Evolutionary conservation across 2,888 invertebrate genomes (phyloP).

Genomic region (Trachelus troglodyta): DNA sequence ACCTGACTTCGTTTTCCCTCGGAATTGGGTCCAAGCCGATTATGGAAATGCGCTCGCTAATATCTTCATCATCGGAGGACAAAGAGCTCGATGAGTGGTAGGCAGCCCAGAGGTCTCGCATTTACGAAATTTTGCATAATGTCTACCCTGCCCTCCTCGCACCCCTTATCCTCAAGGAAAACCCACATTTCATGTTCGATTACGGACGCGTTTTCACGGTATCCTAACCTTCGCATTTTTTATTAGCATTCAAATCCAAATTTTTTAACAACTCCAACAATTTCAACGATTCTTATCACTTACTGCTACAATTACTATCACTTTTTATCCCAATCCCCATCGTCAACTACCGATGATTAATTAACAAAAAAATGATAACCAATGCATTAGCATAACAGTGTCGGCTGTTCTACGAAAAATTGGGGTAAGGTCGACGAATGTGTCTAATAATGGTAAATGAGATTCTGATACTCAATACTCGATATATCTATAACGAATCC

Average conservation of each 20-base stretch:
- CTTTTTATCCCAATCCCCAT: neutral
- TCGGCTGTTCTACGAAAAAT: neutral
- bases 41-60: constrained; percentile 22
- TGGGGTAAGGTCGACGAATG: neutral
- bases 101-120: constrained; percentile 8
- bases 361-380: neutral
- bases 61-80: constrained; percentile 23
- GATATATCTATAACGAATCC: neutral
- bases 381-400: neutral
- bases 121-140: constrained; percentile 12
- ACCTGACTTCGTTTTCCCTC: constrained; percentile 18
- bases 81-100: constrained; percentile 14
- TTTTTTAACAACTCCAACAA: neutral
- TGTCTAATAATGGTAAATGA: neutral
- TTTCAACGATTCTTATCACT: neutral
- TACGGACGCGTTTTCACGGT: neutral
- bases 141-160: neutral
- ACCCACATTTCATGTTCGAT: neutral
- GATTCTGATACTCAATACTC: neutral
- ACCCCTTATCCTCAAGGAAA: neutral
- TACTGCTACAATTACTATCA: neutral
- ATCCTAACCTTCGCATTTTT: neutral
- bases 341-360: neutral
- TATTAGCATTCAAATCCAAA: neutral
- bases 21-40: constrained; percentile 21